A percentile compares a stretch with the other conserved stretches of the same genome.
These are phyloP conservation scores for Semnornis frantzii DNA, from an alignment of 2,113 vertebrate species.

Conservation along the genomic window DNA sequence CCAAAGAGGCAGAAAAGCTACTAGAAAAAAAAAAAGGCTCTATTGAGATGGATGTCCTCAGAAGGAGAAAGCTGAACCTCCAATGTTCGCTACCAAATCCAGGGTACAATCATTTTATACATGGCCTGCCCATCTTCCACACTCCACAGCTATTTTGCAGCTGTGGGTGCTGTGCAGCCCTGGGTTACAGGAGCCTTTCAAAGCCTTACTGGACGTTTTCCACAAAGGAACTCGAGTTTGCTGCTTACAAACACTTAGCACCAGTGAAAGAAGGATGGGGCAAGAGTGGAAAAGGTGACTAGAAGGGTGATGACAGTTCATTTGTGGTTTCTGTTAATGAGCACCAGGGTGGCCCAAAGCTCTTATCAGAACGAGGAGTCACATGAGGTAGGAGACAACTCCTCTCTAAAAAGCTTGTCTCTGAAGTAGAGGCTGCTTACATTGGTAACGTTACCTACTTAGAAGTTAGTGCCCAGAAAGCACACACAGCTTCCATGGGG, in stretches of 20 bases:
- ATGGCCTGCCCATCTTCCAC: background rate
- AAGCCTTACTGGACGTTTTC: background rate
- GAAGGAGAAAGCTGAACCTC: background rate
- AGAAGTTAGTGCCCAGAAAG: background rate
- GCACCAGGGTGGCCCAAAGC: background rate
- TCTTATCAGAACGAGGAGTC: background rate
- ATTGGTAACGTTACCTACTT: background rate
- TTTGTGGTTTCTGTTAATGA: background rate
- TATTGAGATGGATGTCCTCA: background rate
- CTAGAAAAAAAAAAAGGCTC: background rate
- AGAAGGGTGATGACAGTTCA: background rate
- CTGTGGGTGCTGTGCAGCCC: background rate
- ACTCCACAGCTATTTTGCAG: background rate
- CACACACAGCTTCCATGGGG: background rate
- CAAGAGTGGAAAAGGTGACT: background rate
- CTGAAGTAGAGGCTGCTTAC: background rate
- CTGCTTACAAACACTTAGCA: background rate
- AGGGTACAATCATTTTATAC: background rate
- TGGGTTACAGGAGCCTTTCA: background rate
- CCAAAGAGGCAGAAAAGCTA: background rate
- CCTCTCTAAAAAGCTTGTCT: background rate
- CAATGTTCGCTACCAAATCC: background rate
- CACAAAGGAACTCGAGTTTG: background rate
- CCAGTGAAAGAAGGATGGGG: accelerated
- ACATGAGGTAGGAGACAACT: background rate